phyloP scores from a whole-genome alignment of 2,113 vertebrate species.

The Brachirus orientalis region DNA sequence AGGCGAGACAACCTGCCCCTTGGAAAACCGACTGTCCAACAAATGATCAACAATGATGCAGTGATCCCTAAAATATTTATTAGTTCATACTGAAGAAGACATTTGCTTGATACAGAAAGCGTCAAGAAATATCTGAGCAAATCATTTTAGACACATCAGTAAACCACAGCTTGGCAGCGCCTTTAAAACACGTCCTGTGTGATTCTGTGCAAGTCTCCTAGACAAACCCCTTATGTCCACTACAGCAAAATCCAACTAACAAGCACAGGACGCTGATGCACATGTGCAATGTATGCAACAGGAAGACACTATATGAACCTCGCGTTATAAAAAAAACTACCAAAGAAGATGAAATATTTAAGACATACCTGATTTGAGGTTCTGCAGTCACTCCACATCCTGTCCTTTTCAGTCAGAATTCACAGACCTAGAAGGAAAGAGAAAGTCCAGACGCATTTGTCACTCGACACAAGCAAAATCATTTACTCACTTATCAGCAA shows the following conservation, averaged over 20 bases:
- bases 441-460: neutral
- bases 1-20: neutral
- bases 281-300: too few species aligned
- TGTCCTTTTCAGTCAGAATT: constrained; percentile 20
- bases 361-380: constrained; percentile 55
- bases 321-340: too few species aligned
- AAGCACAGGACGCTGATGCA: constrained; percentile 14
- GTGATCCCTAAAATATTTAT: constrained; percentile 68
- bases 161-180: constrained; percentile 68
- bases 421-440: constrained; percentile 24
- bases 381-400: constrained; percentile 49
- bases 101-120: constrained; percentile 60
- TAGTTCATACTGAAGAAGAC: constrained; percentile 49
- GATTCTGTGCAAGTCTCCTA: constrained; percentile 35
- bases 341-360: neutral
- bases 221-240: constrained; percentile 29
- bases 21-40: constrained; percentile 4
- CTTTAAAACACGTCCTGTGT: too few species aligned
- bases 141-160: constrained; percentile 72
- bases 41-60: constrained; percentile 45
- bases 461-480: neutral
- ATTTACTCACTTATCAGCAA: constrained; percentile 7
- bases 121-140: constrained; percentile 69
- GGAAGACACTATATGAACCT: neutral
- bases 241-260: too few species aligned